Conservation (phyloP, 2,888 invertebrate species). For the Ophonus ardosiacus region DNA sequence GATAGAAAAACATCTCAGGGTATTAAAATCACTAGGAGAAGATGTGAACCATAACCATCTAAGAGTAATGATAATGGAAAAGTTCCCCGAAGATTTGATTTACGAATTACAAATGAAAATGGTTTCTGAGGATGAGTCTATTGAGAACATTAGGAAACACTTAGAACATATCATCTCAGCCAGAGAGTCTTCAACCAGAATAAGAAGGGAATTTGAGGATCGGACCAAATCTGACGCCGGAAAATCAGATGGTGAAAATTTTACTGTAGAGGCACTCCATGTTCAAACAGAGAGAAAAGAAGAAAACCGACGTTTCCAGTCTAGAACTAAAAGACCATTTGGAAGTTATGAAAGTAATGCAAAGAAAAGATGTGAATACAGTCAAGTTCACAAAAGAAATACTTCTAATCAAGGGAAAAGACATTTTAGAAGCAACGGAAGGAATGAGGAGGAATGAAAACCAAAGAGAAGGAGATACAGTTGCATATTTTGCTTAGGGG, state of each 20-base stretch:
- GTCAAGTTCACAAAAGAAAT: not conserved
- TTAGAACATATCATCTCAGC: too few relatives aligned
- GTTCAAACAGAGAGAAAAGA: too few relatives aligned
- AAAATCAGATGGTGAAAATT: not conserved
- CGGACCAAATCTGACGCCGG: not conserved
- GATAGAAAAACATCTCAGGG: not conserved
- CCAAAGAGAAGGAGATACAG: not conserved
- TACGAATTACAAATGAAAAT: not conserved
- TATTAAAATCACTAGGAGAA: not conserved
- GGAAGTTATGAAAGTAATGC: not conserved
- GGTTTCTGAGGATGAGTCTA: not conserved
- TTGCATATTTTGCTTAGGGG: too few relatives aligned
- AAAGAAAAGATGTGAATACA: not conserved
- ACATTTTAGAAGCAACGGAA: not conserved
- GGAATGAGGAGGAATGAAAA: not conserved
- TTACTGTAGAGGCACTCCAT: too few relatives aligned
- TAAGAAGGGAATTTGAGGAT: too few relatives aligned
- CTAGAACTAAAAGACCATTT: too few relatives aligned
- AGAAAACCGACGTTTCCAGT: too few relatives aligned
- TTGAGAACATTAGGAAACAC: too few relatives aligned
- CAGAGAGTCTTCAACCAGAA: too few relatives aligned
- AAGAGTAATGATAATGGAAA: conserved; percentile 8
- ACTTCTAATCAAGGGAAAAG: not conserved
- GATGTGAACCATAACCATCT: not conserved
- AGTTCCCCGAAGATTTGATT: not conserved